These are phyloP conservation scores for Dendroctonus valens DNA, from an alignment of 1,140 invertebrate species.

Conservation along the genomic window DNA sequence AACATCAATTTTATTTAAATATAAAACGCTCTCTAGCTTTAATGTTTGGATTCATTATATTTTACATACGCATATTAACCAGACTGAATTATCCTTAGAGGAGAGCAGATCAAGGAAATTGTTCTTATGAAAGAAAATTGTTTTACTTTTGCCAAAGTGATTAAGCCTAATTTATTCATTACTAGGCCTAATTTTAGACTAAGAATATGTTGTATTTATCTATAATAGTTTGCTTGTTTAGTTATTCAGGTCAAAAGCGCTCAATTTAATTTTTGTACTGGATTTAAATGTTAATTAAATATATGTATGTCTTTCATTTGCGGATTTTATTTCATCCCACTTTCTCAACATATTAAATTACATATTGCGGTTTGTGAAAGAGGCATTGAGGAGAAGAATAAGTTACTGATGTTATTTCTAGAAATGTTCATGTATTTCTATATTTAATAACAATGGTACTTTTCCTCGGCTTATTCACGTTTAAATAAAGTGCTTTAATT, in stretches of 20 bases:
- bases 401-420: background rate
- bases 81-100: too few relatives aligned
- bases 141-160: background rate
- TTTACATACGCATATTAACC: too few relatives aligned
- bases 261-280: constrained; percentile 20
- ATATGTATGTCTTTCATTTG: background rate
- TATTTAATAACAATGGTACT: background rate
- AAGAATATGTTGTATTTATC: background rate
- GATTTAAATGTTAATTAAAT: constrained; percentile 6
- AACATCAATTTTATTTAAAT: background rate
- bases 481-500: background rate
- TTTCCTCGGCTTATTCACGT: background rate
- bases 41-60: too few relatives aligned
- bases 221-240: constrained; percentile 15
- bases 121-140: too few relatives aligned
- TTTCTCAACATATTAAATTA: too few relatives aligned
- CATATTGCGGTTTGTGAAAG: too few relatives aligned
- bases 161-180: constrained; percentile 3
- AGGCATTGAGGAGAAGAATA: too few relatives aligned
- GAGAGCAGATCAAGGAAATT: too few relatives aligned
- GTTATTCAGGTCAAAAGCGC: constrained; percentile 9
- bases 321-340: constrained; percentile 4
- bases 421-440: background rate
- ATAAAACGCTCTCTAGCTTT: too few relatives aligned
- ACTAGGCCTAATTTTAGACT: constrained; percentile 4